Evolutionary conservation across 2,888 invertebrate species (phyloP), one percentile per base, ranked within the genome.

Genomic region (Eumerus sabulonum): DNA sequence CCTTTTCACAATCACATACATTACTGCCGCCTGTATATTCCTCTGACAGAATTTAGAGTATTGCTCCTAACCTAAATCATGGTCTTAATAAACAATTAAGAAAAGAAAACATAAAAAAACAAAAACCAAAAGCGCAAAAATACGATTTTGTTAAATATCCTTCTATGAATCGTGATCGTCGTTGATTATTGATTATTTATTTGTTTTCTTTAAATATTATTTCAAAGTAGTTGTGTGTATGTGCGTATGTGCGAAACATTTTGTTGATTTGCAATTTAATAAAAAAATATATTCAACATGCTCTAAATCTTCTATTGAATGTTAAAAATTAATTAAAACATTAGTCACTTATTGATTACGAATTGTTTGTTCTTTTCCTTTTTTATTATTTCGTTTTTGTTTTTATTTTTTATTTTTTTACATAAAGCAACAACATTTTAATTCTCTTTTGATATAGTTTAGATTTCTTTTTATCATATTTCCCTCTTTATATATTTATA

Each of bases 401-500:
- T 19, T 13, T 14, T 42, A n/a, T 7, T 5, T n/a, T 38, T 11
- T 16, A 36, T 53, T 38, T 47, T 54, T 42, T 48, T 51, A 60
- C 47, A 48, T 48, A 62, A 74, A 70, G 70, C 76, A 76, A 76
- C 73, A 73, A 47, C 7, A 4, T 27, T 27, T 4, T 66, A 36
- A 54, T 60, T 54, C 38, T 40, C 60, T 38, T 60, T 9, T 40
- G 40, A 5, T 40, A n/a, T 40, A 11, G 2, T 7, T 40, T 40
- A 5, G 27, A 27, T 71, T 45, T 40, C 11, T 59, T 54, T 27
- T 71, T 64, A 66, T 48, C 59, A 71, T 64, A 64, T 14, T 47
- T 47, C 19, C 19, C 17, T 27, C n/a, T 54, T 36, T 27, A 17
- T 38, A 35, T 45, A 5, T 57, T 56, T 51, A 44, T 38, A 60